Conservation (phyloP, 2,888 invertebrate genomes). For the Catocala sponsa region DNA sequence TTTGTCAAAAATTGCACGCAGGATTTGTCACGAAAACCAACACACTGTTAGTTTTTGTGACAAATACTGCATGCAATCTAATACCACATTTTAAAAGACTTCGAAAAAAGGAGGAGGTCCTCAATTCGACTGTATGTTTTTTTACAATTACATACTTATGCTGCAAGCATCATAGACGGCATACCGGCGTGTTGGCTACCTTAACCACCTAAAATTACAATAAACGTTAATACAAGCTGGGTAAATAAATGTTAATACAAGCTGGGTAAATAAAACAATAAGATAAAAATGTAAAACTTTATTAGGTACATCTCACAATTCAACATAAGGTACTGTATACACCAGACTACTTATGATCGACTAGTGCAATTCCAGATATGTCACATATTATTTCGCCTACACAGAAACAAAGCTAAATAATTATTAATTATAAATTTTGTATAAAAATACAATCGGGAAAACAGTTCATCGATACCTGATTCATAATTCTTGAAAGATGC, state of each 20-base stretch:
- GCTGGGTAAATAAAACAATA: constrained; percentile 18
- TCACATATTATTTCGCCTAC: constrained; percentile 47
- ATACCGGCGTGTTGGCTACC: too few relatives aligned
- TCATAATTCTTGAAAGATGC: background rate
- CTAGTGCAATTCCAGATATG: constrained; percentile 77
- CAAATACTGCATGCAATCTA: too few relatives aligned
- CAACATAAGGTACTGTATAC: constrained; percentile 69
- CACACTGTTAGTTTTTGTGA: too few relatives aligned
- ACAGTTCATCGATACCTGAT: constrained; percentile 24
- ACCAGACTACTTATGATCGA: constrained; percentile 66
- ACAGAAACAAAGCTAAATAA: constrained; percentile 27
- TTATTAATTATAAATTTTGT: constrained; percentile 23
- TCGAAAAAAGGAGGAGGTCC: too few relatives aligned
- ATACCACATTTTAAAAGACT: too few relatives aligned
- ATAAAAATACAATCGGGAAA: constrained; percentile 49
- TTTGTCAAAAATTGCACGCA: too few relatives aligned
- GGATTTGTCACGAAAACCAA: too few relatives aligned
- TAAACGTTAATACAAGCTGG: too few relatives aligned
- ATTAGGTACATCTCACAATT: constrained; percentile 71
- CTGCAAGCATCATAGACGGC: too few relatives aligned
- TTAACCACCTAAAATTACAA: too few relatives aligned
- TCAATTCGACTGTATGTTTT: too few relatives aligned
- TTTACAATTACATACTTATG: too few relatives aligned
- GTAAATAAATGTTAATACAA: background rate
- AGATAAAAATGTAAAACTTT: constrained; percentile 80